phyloP scores from a whole-genome alignment of 2,797 vertebrate genomes.

The Eurystomus glaucurus region DNA sequence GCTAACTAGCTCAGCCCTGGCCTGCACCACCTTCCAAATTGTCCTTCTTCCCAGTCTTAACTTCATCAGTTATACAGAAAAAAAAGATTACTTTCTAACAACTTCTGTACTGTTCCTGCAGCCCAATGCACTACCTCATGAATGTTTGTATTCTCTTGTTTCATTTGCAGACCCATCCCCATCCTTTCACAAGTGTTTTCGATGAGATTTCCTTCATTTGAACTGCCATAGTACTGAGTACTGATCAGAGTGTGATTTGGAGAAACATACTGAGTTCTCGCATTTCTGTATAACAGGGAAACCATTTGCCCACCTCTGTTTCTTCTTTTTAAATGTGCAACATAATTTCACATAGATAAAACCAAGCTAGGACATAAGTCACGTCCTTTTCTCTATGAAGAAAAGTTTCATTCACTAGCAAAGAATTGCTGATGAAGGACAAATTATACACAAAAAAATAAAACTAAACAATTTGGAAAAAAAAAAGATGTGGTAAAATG shows the following conservation, averaged over 20 bases:
- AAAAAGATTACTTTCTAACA: neutral
- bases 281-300: neutral
- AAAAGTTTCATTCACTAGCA: neutral
- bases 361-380: neutral
- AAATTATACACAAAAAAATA: neutral
- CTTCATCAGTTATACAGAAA: neutral
- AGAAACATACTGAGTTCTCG: neutral
- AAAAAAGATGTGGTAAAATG: neutral
- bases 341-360: neutral
- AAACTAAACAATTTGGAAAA: neutral
- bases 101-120: neutral
- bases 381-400: neutral
- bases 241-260: neutral
- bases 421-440: neutral
- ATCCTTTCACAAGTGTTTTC: neutral
- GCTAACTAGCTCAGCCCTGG: neutral
- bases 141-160: neutral
- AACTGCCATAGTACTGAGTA: neutral
- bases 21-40: neutral
- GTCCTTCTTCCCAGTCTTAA: neutral
- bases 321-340: neutral
- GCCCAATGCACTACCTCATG: accelerated
- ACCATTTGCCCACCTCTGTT: neutral
- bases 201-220: neutral
- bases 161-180: neutral